Base-by-base conservation (phyloP, 1,140 invertebrate genomes). In the Acyrthosiphon pisum region DNA sequence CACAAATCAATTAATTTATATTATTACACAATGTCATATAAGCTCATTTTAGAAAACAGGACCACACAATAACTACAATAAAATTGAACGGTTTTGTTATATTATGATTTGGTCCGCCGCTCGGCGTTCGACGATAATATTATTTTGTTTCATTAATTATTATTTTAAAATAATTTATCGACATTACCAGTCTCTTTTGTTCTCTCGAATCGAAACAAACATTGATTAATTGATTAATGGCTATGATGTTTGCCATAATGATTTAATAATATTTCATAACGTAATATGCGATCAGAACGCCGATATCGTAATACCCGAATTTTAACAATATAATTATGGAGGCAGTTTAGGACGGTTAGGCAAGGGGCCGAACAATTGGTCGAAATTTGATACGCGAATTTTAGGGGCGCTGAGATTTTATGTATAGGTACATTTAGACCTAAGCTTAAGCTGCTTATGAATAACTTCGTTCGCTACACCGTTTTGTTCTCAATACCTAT, bases 311-410 rank as follows among this genome's bases (percentile, higher is more conserved):
- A 76, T 20, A 76, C n/a, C 60, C 30, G 14, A 76, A 76, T 76
- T n/a, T 76, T n/a, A 76, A 76, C 60, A 76, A 76, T 76, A 76
- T 76, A 76, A 76, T 76, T 76, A 76, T 76, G 60, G 60, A 14
- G 18, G 30, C 60, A 76, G 30, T 76, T n/a, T 76, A n/a, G 60
- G 60, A 76, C 18, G 60, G n/a, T 76, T 18, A 68, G 14, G 22
- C 11, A 30, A 53, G 60, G 30, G 60, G 30, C 60, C 30, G n/a
- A 76, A 76, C 60, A 18, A 76, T n/a, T 18, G 60, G n/a, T 76
- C 6, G 60, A 76, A 76, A 76, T 76, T n/a, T 18, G 60, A 76
- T 60, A 60, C 60, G 30, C 60, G 60, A 76, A 30, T 76, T 14
- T 6, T 76, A 20, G 60, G 60, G 30, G 60, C 60, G 4, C 60